Conservation (phyloP, 2,113 vertebrate species). For the Cebidichthys violaceus region DNA sequence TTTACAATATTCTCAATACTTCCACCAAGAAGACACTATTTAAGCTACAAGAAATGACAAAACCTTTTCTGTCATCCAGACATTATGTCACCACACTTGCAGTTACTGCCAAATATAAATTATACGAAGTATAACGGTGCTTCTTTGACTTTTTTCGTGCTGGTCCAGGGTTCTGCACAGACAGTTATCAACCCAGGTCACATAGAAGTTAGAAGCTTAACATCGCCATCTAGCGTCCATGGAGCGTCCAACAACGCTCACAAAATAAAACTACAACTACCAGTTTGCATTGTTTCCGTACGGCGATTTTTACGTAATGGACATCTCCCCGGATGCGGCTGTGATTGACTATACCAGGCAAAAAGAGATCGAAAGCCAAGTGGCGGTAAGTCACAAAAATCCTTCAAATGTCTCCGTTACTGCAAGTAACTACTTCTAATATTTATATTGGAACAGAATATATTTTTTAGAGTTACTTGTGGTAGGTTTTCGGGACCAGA, state of each 20-base stretch:
- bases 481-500: fast-evolving
- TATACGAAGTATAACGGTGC: background rate
- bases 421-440: background rate
- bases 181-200: background rate
- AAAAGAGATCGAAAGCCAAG: slow-evolving; percentile 77
- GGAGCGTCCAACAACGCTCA: background rate
- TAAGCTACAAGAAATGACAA: background rate
- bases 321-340: slow-evolving; percentile 84
- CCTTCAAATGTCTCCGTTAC: slow-evolving; percentile 30
- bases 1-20: background rate
- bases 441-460: background rate
- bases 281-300: slow-evolving; percentile 25
- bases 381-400: slow-evolving; percentile 79
- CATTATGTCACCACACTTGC: background rate
- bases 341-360: slow-evolving; percentile 79
- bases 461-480: background rate
- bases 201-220: background rate
- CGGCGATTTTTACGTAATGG: slow-evolving; percentile 65
- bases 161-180: background rate
- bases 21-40: background rate
- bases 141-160: too few species aligned
- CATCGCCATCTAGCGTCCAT: slow-evolving; percentile 51
- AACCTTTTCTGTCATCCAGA: background rate
- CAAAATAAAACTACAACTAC: slow-evolving; percentile 72
- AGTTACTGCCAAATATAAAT: background rate